phyloP scores from a whole-genome alignment of 2,113 vertebrate genomes.

The Podocnemis expansa region DNA sequence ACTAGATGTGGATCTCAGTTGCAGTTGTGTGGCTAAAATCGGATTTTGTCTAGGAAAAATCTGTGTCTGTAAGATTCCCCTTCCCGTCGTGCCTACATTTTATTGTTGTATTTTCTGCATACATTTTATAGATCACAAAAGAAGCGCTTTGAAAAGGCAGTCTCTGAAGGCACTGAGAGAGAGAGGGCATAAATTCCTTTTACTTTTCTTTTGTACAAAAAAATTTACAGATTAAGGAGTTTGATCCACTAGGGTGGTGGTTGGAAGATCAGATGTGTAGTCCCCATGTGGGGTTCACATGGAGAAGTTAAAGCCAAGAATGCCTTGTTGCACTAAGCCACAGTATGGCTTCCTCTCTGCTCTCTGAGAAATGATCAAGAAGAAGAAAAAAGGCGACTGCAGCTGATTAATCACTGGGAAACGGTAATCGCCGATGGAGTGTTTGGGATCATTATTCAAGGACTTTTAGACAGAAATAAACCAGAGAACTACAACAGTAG shows the following conservation, averaged over 20 bases:
- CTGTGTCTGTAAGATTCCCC: background rate
- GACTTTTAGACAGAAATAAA: slow-evolving; percentile 61
- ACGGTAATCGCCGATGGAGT: slow-evolving; percentile 53
- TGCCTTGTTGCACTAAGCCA: background rate
- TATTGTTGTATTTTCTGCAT: background rate
- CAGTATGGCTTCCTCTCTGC: background rate
- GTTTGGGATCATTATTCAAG: slow-evolving; percentile 67
- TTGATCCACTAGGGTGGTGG: background rate
- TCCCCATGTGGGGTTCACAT: background rate
- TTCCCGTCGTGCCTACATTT: background rate
- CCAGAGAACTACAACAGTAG: slow-evolving; percentile 8
- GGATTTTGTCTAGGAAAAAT: slow-evolving; percentile 5
- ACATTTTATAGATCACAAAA: background rate
- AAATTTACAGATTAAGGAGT: slow-evolving; percentile 32
- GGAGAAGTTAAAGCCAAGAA: slow-evolving; percentile 22
- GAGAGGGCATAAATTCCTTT: background rate
- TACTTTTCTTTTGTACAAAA: slow-evolving; percentile 1
- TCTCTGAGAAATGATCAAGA: background rate
- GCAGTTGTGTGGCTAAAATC: background rate
- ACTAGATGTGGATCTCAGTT: background rate
- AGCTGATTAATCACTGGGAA: slow-evolving; percentile 67
- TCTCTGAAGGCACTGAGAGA: background rate
- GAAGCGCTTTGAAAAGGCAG: background rate
- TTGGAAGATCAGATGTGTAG: background rate
- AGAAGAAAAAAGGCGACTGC: background rate